A percentile compares a stretch with the other conserved stretches of the same genome.
Conservation (phyloP, 2,797 vertebrate species). For the Tenualosa thibaudeaui region DNA sequence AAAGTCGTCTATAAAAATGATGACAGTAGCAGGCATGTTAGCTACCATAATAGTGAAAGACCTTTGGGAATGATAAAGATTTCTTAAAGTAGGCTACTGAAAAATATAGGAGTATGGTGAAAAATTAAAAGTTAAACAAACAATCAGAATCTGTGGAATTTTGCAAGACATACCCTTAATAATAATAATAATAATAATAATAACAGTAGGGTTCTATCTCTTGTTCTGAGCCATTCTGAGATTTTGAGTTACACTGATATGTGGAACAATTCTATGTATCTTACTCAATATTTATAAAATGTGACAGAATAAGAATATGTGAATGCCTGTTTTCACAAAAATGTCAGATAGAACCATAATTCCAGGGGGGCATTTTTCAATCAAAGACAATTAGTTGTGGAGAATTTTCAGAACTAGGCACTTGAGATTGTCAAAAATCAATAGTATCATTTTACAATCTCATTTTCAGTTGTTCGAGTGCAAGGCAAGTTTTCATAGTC, state of each 20-base stretch:
- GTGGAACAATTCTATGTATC: no score
- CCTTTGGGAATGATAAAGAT: not conserved
- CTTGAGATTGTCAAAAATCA: not conserved
- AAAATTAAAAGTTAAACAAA: not conserved
- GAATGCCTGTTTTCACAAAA: no score
- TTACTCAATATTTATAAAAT: no score
- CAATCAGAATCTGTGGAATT: not conserved
- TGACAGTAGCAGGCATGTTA: slow-evolving; percentile 42
- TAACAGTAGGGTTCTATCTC: no score
- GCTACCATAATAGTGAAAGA: slow-evolving; percentile 24
- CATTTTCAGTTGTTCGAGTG: slow-evolving; percentile 22
- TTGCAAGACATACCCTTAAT: not conserved
- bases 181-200: no score
- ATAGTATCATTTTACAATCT: slow-evolving; percentile 29
- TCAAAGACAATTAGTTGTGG: not conserved
- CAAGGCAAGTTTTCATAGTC: slow-evolving; percentile 25
- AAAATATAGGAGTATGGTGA: not conserved
- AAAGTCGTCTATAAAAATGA: slow-evolving; percentile 87
- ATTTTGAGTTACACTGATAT: no score
- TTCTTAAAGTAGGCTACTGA: not conserved
- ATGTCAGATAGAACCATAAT: no score
- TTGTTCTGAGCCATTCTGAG: no score
- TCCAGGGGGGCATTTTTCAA: not conserved
- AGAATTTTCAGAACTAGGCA: not conserved
- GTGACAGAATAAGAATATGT: no score